phyloP scores from a whole-genome alignment of 2,113 vertebrate species.

The Ciconia maguari region DNA sequence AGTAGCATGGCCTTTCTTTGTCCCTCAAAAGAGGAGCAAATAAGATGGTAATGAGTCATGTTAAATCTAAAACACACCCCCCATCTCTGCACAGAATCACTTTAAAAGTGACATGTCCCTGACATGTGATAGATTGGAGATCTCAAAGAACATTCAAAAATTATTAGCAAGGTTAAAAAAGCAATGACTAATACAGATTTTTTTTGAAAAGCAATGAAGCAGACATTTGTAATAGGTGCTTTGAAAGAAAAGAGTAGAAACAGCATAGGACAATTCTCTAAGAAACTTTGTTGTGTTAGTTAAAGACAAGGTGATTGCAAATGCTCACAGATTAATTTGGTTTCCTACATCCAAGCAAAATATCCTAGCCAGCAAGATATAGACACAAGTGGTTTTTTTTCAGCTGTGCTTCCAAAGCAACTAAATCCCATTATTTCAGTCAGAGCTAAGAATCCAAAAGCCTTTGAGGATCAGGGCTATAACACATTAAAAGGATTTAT shows the following conservation, averaged over 20 bases:
- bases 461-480: background rate
- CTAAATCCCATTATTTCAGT: background rate
- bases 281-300: background rate
- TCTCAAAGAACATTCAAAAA: background rate
- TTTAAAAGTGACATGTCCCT: background rate
- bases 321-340: background rate
- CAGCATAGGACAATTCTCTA: background rate
- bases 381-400: background rate
- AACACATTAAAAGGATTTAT: background rate
- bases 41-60: background rate
- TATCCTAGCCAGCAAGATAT: background rate
- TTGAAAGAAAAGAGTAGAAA: background rate
- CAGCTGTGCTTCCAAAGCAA: background rate
- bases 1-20: background rate
- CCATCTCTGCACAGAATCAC: background rate
- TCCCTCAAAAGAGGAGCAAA: background rate
- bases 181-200: background rate
- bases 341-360: background rate
- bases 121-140: background rate
- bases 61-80: background rate
- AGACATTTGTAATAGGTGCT: background rate
- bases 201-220: background rate
- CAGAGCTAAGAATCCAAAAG: background rate
- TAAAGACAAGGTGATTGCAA: background rate
- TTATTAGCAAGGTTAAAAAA: background rate